A percentile compares a stretch with the other conserved stretches of the same genome.
These are phyloP conservation scores for Acanthaster planci DNA, from an alignment of 35 echinoderm and acorn worm genomes.

Conservation along the genomic window DNA sequence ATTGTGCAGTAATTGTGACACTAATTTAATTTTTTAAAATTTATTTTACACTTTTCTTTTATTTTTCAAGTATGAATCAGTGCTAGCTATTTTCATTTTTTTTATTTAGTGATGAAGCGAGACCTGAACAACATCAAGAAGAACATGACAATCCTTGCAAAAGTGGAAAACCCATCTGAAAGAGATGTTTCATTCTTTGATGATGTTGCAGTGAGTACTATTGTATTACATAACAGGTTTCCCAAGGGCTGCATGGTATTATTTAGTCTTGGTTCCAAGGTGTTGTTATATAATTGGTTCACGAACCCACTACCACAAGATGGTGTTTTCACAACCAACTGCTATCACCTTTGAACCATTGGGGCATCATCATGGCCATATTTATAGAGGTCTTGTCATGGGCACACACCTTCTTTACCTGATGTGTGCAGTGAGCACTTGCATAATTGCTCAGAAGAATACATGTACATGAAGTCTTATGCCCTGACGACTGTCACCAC, in stretches of 20 bases:
- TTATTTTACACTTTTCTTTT: neutral
- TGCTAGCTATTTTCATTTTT: neutral
- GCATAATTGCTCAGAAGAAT: too few species aligned
- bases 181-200: slow-evolving; percentile 87
- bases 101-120: slow-evolving; percentile 91
- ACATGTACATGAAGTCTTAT: too few species aligned
- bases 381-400: too few species aligned
- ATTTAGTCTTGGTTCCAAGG: neutral
- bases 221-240: neutral
- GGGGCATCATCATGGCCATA: too few species aligned
- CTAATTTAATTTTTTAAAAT: neutral
- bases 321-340: too few species aligned
- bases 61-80: neutral
- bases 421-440: too few species aligned
- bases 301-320: neutral
- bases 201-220: slow-evolving; percentile 82
- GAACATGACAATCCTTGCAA: slow-evolving; percentile 67
- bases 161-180: slow-evolving; percentile 78
- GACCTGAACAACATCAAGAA: slow-evolving; percentile 76
- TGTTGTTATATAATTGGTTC: neutral
- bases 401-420: too few species aligned
- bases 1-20: too few species aligned
- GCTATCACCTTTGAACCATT: too few species aligned
- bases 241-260: neutral
- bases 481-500: too few species aligned